These are phyloP conservation scores for Eilema depressum DNA, from an alignment of 2,888 invertebrate species.

Conservation along the genomic window DNA sequence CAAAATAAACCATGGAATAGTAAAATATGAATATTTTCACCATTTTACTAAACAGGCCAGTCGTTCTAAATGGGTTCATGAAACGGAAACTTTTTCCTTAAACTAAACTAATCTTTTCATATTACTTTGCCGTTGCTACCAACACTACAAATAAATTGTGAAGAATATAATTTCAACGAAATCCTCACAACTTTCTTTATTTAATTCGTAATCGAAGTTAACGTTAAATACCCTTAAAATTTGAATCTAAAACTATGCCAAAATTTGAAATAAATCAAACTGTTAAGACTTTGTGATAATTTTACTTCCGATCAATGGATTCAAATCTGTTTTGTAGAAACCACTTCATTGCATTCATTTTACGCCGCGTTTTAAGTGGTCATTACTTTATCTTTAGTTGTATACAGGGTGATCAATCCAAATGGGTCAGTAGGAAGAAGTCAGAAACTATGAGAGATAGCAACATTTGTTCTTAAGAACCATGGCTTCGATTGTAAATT, in stretches of 20 bases:
- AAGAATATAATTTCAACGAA: background rate
- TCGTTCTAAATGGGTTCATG: conserved; percentile 31
- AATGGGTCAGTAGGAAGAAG: no score
- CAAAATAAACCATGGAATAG: conserved; percentile 41
- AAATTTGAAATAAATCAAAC: background rate
- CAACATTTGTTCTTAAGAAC: no score
- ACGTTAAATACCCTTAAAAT: background rate
- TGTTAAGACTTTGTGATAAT: background rate
- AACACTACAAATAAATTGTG: conserved; percentile 1
- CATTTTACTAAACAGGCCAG: conserved; percentile 17
- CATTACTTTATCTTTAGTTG: no score
- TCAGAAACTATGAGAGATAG: no score
- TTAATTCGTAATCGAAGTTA: no score
- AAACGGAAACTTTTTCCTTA: conserved; percentile 45
- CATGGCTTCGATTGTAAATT: no score
- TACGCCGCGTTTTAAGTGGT: no score
- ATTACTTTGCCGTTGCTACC: conserved; percentile 17
- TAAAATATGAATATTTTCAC: conserved; percentile 46
- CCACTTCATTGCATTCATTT: no score
- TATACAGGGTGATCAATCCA: no score
- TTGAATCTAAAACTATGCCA: background rate
- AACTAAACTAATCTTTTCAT: conserved; percentile 37
- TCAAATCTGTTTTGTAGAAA: no score
- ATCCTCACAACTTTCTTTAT: background rate
- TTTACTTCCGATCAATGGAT: no score